Base-by-base conservation (phyloP, 2,797 vertebrate species). In the Tachyglossus aculeatus region DNA sequence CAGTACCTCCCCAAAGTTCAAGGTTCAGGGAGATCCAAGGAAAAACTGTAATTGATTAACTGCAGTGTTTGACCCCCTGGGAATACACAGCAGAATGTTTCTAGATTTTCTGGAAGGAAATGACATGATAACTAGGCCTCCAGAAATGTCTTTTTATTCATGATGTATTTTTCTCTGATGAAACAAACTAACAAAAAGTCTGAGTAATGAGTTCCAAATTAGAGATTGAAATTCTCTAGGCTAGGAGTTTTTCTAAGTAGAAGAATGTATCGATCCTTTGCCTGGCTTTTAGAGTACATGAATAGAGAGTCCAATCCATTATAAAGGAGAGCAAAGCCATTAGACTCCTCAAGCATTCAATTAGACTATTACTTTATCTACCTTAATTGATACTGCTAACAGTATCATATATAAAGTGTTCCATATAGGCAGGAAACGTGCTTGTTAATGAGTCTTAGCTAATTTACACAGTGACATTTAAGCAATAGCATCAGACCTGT, bases 311-410 rank as follows among this genome's bases (percentile, higher is more conserved):
- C 57, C 52, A 89, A 91, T 92, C 87, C 77, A 89, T 93, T 92
- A 89, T 66, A 57, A 74, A 77, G 63, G 51, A 90, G 87, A 86
- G 87, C 77, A 88, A 86, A 83, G 74, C 93, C 92, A 94, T 93
- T 93, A 93, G 86, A 86, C 62, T 90, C 54, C 81, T 90, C 54
- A 39, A 85, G 83, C 86, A 86, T 92, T 91, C 91, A 88, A 84
- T 91, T 92, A 91, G 82, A 69, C 90, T 89, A 87, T 92, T 92
- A 91, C 87, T 92, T 92, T 91, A 90, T 91, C 90, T 88, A 58
- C 85, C 84, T 90, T 93, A 92, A 90, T 91, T 93, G 91, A 91
- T 88, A 83, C 64, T 80, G 71, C 81, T 91, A 92, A 91, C 89
- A 90, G 84, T 81, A 88, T 91, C 84, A 83, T 92, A 89, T 90